Evolutionary conservation across 1,140 invertebrate genomes (phyloP), one percentile per base, ranked within the genome.

Genomic region (Dreissena polymorpha): DNA sequence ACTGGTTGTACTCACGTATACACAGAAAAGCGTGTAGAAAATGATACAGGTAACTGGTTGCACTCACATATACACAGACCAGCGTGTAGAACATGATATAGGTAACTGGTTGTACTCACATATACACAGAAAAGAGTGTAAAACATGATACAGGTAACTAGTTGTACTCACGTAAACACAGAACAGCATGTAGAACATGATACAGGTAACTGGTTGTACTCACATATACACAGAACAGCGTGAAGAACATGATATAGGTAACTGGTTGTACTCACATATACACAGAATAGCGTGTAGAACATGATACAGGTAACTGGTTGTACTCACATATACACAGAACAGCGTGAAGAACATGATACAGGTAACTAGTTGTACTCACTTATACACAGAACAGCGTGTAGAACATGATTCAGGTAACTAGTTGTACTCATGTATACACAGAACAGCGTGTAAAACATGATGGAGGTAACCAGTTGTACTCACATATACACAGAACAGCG

Each of bases 211-310:
- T 60, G 6, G 57, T 73, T n/a, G 27, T 72, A 89, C 91, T 93
- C 93, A 98, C 97, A 94, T 98, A 98, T 16, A 97, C 91, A 83
- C 97, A 96, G 51, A 99, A 95, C 90, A 96, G 96, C 75, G 96
- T 93, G 92, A 99, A 99, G 93, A 99, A 99, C 0, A 95, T 94
- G 84, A 99, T 96, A n/a, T n/a, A n/a, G n/a, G n/a, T n/a, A n/a
- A n/a, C 2, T 60, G 6, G 57, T 73, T n/a, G 27, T 72, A 89
- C 91, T 93, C 93, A 98, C 97, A 94, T 98, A 98, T 16, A 97
- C 91, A 83, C 97, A 96, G 51, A 99, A 95, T 90, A 96, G 96
- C 75, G 96, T 93, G 92, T 99, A 99, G 93, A 99, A 99, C 0
- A 95, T 94, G 84, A 99, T 96, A 18, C 97, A 98, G n/a, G n/a